phyloP scores from a whole-genome alignment of 2,888 invertebrate genomes.

The Rhaphigaster nebulosa region DNA sequence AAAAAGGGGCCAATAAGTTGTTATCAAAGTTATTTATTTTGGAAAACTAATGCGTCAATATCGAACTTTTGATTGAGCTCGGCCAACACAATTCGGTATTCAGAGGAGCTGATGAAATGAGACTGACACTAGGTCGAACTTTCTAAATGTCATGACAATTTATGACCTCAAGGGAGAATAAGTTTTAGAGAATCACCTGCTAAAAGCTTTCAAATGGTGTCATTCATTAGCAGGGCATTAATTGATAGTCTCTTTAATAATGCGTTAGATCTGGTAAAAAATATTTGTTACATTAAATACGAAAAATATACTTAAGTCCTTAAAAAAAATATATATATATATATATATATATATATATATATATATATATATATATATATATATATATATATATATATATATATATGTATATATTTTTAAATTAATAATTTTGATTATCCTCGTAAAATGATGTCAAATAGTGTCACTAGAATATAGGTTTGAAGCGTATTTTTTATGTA shows the following conservation, averaged over 20 bases:
- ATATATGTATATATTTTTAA: too few species aligned
- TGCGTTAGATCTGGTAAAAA: neutral
- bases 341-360: too few species aligned
- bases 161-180: neutral
- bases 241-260: neutral
- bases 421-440: too few species aligned
- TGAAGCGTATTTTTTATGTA: too few species aligned
- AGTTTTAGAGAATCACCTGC: neutral
- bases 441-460: neutral
- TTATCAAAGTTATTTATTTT: neutral
- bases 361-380: too few species aligned
- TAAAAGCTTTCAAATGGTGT: neutral
- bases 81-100: neutral
- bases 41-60: neutral
- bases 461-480: neutral
- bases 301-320: too few species aligned
- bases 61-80: neutral
- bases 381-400: too few species aligned
- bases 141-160: constrained; percentile 19
- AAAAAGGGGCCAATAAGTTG: too few species aligned
- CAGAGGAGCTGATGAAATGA: neutral
- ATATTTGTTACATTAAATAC: too few species aligned
- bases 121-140: neutral
- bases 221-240: neutral
- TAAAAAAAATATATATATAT: too few species aligned